Base-by-base conservation (phyloP, 2,113 vertebrate genomes). In the Nothobranchius furzeri region DNA sequence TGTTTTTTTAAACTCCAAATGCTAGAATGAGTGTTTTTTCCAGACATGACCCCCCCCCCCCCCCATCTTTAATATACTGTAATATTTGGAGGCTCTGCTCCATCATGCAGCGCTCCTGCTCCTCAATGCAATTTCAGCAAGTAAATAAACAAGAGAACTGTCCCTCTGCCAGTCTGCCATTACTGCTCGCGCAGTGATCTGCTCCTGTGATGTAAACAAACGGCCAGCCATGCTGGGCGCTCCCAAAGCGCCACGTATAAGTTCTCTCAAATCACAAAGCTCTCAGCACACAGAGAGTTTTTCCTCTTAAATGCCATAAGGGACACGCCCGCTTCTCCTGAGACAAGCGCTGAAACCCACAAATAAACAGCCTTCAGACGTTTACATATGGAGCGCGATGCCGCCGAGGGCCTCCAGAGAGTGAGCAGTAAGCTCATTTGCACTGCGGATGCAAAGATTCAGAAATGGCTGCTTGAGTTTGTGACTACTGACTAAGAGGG, bases 351-450 rank as follows among this genome's bases (percentile, higher is more conserved):
- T 30, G 57, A 81, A 80, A 79, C 58, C 73, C 60, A 66, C 73
- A 89, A 88, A 90, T 86, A 92, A 90, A 90, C 87, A 92, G 79
- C 82, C 85, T 53, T 90, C 71, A 90, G 90, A 91, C 91, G 88
- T 91, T 90, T 92, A 86, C 87, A 88, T 80, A 81, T 75, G 57
- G 64, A 79, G 73, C 82, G 56, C 74, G 47, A 67, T 70, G 20
- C 77, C 35, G 65, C 48, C 1, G 67, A 66, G 70, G 65, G 78
- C 80, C 89, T 63, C 86, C 20, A 15, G 79, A 85, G 87, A 82
- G 35, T 0, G 4, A 68, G 75, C 3, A 35, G n/a, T 73, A 67
- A 73, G 48, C 82, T 84, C 53, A 85, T 85, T 85, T 81, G 48
- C 78, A 52, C 46, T 15, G 70, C 62, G 37, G 42, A 81, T 85